These are phyloP conservation scores for Hydrocynus forskahlii DNA, from an alignment of 2,797 vertebrate genomes.

Conservation along the genomic window DNA sequence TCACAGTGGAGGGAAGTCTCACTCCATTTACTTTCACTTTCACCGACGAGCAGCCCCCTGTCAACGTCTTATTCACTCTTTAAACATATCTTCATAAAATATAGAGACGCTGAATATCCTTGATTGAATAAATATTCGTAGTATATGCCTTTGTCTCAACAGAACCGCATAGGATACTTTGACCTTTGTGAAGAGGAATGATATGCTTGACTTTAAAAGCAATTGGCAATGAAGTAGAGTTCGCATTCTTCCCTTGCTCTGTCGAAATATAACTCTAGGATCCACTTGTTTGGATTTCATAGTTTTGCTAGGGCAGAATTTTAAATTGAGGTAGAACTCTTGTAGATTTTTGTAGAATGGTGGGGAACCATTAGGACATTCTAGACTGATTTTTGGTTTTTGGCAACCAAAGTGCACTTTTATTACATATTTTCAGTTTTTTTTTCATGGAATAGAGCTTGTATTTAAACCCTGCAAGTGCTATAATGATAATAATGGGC, in stretches of 20 bases:
- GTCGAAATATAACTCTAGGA: background rate
- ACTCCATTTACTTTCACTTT: slow-evolving; percentile 57
- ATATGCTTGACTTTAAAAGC: slow-evolving; percentile 6
- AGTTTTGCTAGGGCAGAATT: background rate
- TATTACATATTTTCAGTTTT: no score
- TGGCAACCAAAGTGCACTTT: no score
- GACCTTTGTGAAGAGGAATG: slow-evolving; percentile 35
- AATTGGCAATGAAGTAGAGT: background rate
- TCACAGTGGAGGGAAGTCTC: slow-evolving; percentile 54
- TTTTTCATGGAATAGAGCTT: no score
- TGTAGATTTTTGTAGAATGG: background rate
- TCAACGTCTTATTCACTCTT: slow-evolving; percentile 49
- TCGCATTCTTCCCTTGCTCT: background rate
- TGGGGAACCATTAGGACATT: no score
- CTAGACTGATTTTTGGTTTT: no score
- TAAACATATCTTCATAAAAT: slow-evolving; percentile 49
- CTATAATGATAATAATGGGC: no score
- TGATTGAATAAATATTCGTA: slow-evolving; percentile 42
- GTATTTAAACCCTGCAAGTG: no score
- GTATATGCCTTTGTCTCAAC: background rate
- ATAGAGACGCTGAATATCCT: slow-evolving; percentile 29
- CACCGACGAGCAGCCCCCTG: slow-evolving; percentile 39
- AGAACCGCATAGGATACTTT: slow-evolving; percentile 4
- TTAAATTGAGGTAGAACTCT: background rate
- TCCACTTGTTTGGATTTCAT: background rate